These are phyloP conservation scores for Chaetodon trifascialis DNA, from an alignment of 2,113 vertebrate genomes.

Conservation along the genomic window DNA sequence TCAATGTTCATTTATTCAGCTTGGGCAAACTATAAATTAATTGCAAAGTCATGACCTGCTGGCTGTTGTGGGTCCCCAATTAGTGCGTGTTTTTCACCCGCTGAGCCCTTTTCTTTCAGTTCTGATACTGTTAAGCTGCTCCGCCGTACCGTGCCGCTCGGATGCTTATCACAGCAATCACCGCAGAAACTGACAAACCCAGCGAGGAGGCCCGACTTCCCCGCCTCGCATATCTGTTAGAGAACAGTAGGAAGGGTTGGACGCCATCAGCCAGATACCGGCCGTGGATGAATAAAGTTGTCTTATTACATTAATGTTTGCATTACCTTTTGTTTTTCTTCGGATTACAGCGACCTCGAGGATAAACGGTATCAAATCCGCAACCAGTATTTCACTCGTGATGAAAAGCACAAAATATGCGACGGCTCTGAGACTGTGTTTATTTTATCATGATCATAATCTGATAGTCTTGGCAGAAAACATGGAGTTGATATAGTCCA, in stretches of 20 bases:
- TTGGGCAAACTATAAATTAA: constrained; percentile 66
- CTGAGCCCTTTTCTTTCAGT: constrained; percentile 27
- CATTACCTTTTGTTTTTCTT: constrained; percentile 30
- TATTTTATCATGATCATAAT: constrained; percentile 45
- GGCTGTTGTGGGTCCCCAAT: constrained; percentile 56
- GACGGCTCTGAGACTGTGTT: constrained; percentile 14
- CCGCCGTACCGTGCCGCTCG: constrained; percentile 24
- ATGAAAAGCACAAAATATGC: constrained; percentile 18
- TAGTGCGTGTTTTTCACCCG: constrained; percentile 56
- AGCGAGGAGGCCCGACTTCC: constrained; percentile 20
- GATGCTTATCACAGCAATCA: constrained; percentile 57
- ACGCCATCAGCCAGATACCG: not conserved
- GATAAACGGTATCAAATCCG: constrained; percentile 32
- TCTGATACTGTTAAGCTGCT: constrained; percentile 37
- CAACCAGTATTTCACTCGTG: constrained; percentile 8
- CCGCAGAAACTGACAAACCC: constrained; percentile 51
- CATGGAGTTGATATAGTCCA: constrained; percentile 1
- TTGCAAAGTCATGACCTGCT: constrained; percentile 65
- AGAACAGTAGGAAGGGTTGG: not conserved
- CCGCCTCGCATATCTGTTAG: not conserved
- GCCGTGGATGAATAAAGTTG: constrained; percentile 22
- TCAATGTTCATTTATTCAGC: constrained; percentile 67
- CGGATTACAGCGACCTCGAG: not conserved
- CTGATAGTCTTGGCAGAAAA: constrained; percentile 31
- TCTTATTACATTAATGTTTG: constrained; percentile 7